A percentile compares a stretch with the other conserved stretches of the same genome.
These are phyloP conservation scores for Lumbricus terrestris DNA, from an alignment of 2,888 invertebrate species.

Conservation along the genomic window DNA sequence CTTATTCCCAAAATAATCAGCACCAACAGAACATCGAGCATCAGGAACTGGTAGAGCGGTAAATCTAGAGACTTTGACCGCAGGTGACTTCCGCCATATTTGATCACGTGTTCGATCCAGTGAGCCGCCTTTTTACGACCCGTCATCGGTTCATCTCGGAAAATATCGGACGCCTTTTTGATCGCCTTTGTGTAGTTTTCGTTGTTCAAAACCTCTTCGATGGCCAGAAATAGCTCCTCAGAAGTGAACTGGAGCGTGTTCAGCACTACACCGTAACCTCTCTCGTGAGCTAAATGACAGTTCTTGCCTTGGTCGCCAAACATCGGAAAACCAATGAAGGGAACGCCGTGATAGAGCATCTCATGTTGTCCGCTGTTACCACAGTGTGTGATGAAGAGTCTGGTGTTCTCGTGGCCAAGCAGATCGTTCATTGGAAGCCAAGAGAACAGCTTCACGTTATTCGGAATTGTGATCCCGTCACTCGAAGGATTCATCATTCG, in stretches of 20 bases:
- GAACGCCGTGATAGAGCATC: conserved; percentile 27
- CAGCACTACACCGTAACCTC: conserved; percentile 16
- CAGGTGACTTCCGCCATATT: conserved; percentile 43
- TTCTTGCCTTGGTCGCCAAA: conserved; percentile 25
- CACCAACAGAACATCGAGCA: conserved; percentile 35
- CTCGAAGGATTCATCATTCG: conserved; percentile 18
- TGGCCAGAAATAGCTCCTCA: conserved; percentile 30
- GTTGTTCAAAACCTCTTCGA: conserved; percentile 35
- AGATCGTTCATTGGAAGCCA: conserved; percentile 28
- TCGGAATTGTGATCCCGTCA: conserved; percentile 6
- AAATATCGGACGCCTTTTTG: conserved; percentile 34
- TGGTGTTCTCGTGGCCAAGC: conserved; percentile 11
- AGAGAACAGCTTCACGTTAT: conserved; percentile 18
- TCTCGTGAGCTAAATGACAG: not conserved
- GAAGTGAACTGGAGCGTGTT: not conserved
- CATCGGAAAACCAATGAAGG: conserved; percentile 24
- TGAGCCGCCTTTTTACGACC: conserved; percentile 40
- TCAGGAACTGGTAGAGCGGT: conserved; percentile 40
- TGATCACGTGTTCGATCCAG: conserved; percentile 44
- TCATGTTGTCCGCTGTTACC: conserved; percentile 29
- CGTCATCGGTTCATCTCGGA: conserved; percentile 30
- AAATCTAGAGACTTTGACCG: conserved; percentile 39
- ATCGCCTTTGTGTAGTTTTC: conserved; percentile 33
- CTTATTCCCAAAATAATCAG: conserved; percentile 18
- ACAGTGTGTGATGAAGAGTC: conserved; percentile 28